phyloP scores from a whole-genome alignment of 2,888 invertebrate species.

The Protonemura montana region DNA sequence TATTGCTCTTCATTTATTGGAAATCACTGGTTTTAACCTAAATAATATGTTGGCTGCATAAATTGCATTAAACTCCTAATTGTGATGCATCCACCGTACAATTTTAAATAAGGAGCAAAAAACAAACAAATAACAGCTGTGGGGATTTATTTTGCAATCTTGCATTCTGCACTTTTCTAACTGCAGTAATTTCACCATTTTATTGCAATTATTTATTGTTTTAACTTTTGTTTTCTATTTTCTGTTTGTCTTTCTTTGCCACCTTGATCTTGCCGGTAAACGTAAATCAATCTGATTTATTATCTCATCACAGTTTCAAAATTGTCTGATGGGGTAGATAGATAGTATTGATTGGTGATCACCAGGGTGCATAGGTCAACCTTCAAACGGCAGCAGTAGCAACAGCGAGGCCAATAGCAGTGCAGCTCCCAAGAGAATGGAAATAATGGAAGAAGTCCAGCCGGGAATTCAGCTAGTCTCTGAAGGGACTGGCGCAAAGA shows the following conservation, averaged over 20 bases:
- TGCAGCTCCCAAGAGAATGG: background rate
- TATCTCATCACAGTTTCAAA: constrained; percentile 48
- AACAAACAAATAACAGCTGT: background rate
- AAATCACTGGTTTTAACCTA: too few species aligned
- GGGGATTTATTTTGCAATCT: constrained; percentile 28
- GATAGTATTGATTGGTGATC: constrained; percentile 59
- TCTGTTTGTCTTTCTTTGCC: constrained; percentile 44
- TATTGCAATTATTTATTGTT: background rate
- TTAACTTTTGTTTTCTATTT: constrained; percentile 38
- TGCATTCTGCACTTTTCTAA: too few species aligned
- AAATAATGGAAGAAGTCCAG: constrained; percentile 42
- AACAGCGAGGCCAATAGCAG: background rate
- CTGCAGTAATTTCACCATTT: background rate
- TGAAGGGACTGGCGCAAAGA: constrained; percentile 46
- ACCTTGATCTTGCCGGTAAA: constrained; percentile 42
- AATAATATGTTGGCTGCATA: too few species aligned
- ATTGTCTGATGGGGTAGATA: constrained; percentile 58
- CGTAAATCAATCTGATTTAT: constrained; percentile 49
- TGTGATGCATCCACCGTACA: too few species aligned
- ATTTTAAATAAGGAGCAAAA: too few species aligned
- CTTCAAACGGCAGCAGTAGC: background rate
- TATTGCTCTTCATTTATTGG: too few species aligned
- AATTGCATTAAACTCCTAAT: too few species aligned
- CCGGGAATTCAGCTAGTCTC: constrained; percentile 48
- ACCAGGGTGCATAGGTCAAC: background rate